phyloP scores from a whole-genome alignment of 1,140 invertebrate genomes.

The Penaeus indicus region DNA sequence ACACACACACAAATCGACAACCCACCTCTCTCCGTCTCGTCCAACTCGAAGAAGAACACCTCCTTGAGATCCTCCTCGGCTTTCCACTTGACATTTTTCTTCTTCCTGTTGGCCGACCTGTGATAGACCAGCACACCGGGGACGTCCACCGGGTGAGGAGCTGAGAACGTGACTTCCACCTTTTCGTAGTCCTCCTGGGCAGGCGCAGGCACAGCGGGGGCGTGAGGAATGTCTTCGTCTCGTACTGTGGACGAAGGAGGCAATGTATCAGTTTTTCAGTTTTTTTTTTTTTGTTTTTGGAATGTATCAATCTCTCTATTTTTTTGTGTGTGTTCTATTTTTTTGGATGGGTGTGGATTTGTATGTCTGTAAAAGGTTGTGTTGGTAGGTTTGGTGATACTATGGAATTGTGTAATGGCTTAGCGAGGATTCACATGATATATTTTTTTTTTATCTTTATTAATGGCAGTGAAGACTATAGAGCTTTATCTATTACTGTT shows the following conservation, averaged over 20 bases:
- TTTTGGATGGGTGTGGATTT: too few relatives aligned
- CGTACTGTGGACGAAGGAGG: background rate
- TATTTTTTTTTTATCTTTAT: too few relatives aligned
- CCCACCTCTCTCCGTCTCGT: conserved; percentile 87
- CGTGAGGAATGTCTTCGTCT: conserved; percentile 42
- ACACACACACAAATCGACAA: background rate
- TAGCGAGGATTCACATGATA: too few relatives aligned
- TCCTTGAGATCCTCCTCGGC: conserved; percentile 83
- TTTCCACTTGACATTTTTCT: conserved; percentile 87
- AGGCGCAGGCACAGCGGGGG: conserved; percentile 33
- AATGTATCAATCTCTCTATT: too few relatives aligned
- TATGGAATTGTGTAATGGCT: too few relatives aligned
- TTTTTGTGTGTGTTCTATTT: too few relatives aligned
- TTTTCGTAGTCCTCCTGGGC: conserved; percentile 56
- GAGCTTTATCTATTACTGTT: too few relatives aligned
- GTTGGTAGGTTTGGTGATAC: too few relatives aligned
- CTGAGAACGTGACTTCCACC: conserved; percentile 58
- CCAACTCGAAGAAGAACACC: conserved; percentile 89
- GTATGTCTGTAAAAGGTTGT: too few relatives aligned
- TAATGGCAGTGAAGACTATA: too few relatives aligned
- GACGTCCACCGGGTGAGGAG: background rate
- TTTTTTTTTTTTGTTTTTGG: too few relatives aligned
- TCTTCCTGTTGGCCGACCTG: conserved; percentile 79
- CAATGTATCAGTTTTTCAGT: too few relatives aligned
- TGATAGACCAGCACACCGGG: conserved; percentile 78